These are phyloP conservation scores for Rhynchotus rufescens DNA, from an alignment of 2,797 vertebrate species.

Conservation along the genomic window DNA sequence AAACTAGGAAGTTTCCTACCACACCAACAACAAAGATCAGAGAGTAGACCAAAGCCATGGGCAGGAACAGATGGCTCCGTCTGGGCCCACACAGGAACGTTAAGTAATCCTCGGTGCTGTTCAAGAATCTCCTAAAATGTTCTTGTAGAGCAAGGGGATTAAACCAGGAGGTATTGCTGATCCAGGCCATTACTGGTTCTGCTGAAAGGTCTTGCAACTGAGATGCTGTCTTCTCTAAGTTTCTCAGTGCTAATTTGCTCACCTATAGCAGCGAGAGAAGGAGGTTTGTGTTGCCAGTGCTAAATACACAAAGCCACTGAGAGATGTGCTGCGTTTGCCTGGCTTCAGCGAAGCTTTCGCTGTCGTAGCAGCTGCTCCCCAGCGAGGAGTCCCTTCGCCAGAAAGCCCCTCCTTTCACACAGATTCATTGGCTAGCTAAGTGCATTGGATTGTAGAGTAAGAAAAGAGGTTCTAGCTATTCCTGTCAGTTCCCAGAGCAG, in stretches of 20 bases:
- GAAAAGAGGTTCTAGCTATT: constrained; percentile 32
- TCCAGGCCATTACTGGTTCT: constrained; percentile 59
- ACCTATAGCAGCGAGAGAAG: neutral
- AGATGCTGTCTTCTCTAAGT: neutral
- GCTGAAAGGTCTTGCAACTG: neutral
- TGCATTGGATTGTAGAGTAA: constrained; percentile 24
- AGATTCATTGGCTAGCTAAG: constrained; percentile 69
- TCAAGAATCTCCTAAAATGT: constrained; percentile 58
- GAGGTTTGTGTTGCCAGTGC: neutral
- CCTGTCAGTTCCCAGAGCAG: constrained; percentile 8
- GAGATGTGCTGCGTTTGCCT: neutral
- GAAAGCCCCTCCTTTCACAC: constrained; percentile 73
- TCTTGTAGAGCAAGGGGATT: constrained; percentile 42
- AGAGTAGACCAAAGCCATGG: constrained; percentile 75
- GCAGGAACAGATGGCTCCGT: constrained; percentile 77
- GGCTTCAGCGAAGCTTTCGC: constrained; percentile 25
- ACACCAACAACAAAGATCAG: constrained; percentile 80
- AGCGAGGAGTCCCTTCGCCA: constrained; percentile 53
- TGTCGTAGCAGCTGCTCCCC: constrained; percentile 23
- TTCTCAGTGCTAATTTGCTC: neutral
- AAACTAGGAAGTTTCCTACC: constrained; percentile 80
- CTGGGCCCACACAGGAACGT: constrained; percentile 78
- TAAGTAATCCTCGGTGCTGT: constrained; percentile 82
- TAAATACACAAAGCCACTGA: neutral
- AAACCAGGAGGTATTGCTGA: constrained; percentile 66